Percentiles rank a stretch among this genome's conserved stretches.
Evolutionary conservation across 2,888 invertebrate species (phyloP).

Genomic region (Oxyteleia sp.): DNA sequence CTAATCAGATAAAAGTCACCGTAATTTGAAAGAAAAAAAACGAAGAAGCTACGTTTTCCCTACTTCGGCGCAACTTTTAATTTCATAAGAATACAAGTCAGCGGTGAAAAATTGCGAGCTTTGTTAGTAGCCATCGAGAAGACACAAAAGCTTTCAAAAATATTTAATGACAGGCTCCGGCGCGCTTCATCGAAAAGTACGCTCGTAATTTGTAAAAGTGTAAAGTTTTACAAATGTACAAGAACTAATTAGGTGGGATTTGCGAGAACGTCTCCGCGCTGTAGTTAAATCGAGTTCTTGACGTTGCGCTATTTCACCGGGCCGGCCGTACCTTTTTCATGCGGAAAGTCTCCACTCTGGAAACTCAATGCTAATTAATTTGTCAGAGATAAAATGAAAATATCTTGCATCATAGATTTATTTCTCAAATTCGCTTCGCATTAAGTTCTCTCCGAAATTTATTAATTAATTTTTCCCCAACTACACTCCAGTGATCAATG

Average conservation of each 20-base stretch:
- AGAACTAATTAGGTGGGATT: constrained; percentile 54
- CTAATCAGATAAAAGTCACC: constrained; percentile 3
- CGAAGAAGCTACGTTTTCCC: not conserved
- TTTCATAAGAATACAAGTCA: constrained; percentile 8
- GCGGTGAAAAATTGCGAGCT: constrained; percentile 2
- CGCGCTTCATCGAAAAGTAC: constrained; percentile 11
- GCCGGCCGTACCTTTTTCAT: constrained; percentile 45
- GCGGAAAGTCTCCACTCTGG: constrained; percentile 3
- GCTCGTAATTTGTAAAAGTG: constrained; percentile 46
- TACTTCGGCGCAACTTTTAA: not conserved
- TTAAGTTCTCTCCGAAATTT: not conserved
- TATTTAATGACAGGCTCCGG: constrained; percentile 10
- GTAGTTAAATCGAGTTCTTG: constrained; percentile 65
- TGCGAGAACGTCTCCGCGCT: constrained; percentile 1
- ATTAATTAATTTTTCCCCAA: constrained; percentile 3
- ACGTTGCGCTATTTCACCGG: constrained; percentile 37
- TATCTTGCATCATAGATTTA: constrained; percentile 17
- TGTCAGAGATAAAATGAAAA: constrained; percentile 30
- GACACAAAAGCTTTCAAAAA: constrained; percentile 9
- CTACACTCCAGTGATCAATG: not conserved
- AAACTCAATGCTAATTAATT: constrained; percentile 40
- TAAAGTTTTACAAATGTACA: constrained; percentile 58
- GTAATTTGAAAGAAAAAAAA: not conserved
- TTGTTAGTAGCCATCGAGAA: not conserved
- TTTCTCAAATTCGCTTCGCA: constrained; percentile 12